These are phyloP conservation scores for Pyralis farinalis DNA, from an alignment of 2,888 invertebrate species.

Conservation along the genomic window DNA sequence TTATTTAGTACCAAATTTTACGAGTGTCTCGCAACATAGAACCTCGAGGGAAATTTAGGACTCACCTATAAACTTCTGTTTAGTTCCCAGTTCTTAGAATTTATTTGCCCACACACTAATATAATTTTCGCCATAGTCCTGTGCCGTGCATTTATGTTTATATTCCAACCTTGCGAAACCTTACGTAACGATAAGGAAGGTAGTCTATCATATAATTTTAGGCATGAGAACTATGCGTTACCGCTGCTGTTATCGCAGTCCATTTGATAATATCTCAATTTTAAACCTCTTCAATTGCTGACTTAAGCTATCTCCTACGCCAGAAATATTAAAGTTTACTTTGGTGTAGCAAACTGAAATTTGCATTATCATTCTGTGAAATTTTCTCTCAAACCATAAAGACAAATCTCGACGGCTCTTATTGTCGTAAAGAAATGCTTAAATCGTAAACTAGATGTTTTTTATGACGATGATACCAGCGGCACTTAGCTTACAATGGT, in stretches of 20 bases:
- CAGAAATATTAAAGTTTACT: neutral
- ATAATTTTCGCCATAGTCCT: no score
- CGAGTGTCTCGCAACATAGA: neutral
- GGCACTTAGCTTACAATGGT: no score
- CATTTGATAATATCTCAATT: neutral
- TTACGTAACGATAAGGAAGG: no score
- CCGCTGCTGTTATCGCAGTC: neutral
- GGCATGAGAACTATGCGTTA: neutral
- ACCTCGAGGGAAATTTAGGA: neutral
- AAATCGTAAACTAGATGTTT: slow-evolving; percentile 2
- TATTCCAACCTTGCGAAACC: no score
- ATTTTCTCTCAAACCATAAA: neutral
- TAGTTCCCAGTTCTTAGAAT: no score
- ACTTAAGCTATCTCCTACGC: neutral
- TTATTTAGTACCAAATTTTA: neutral
- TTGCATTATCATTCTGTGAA: neutral
- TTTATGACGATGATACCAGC: no score
- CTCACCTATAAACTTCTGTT: no score
- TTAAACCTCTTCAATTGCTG: neutral
- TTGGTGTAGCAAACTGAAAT: neutral
- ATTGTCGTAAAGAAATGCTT: slow-evolving; percentile 1
- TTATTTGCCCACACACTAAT: no score
- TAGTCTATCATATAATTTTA: neutral
- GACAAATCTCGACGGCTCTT: neutral
- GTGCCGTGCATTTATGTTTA: no score